Conservation (phyloP, 2,888 invertebrate genomes). For the Mythimna impura region DNA sequence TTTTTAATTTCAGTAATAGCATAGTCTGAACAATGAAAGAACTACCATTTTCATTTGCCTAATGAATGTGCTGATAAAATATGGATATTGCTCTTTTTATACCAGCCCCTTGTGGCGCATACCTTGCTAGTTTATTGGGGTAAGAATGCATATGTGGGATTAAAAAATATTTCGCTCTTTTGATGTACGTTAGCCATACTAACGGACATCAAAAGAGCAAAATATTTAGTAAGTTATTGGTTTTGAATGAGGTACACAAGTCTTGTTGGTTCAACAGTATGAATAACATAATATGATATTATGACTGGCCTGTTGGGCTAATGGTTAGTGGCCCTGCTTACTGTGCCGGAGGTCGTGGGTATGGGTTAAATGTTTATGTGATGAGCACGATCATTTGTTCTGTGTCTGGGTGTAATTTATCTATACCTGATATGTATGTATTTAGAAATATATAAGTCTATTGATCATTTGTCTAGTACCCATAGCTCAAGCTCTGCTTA, state of each 20-base stretch:
- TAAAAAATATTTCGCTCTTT: conserved; percentile 22
- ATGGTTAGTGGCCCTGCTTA: no score
- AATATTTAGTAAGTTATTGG: conserved; percentile 9
- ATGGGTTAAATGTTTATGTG: no score
- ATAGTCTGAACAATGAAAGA: conserved; percentile 15
- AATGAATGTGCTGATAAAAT: conserved; percentile 45
- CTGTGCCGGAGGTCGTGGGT: no score
- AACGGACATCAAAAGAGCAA: no score
- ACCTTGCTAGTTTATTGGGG: conserved; percentile 25
- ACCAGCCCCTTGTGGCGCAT: conserved; percentile 10
- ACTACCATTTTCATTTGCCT: conserved; percentile 36
- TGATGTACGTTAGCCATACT: background rate
- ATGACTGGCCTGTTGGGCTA: no score
- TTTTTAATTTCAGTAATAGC: conserved; percentile 49
- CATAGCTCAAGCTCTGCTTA: no score
- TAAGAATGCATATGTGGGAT: conserved; percentile 27
- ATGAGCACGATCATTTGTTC: no score
- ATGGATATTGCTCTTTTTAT: conserved; percentile 39
- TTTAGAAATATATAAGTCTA: no score
- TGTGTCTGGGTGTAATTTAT: no score
- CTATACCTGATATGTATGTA: no score
- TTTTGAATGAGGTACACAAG: background rate
- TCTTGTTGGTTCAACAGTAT: background rate
- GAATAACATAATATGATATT: no score
- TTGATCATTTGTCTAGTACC: no score